phyloP scores from a whole-genome alignment of 2,797 vertebrate species.

The Capromys pilorides region DNA sequence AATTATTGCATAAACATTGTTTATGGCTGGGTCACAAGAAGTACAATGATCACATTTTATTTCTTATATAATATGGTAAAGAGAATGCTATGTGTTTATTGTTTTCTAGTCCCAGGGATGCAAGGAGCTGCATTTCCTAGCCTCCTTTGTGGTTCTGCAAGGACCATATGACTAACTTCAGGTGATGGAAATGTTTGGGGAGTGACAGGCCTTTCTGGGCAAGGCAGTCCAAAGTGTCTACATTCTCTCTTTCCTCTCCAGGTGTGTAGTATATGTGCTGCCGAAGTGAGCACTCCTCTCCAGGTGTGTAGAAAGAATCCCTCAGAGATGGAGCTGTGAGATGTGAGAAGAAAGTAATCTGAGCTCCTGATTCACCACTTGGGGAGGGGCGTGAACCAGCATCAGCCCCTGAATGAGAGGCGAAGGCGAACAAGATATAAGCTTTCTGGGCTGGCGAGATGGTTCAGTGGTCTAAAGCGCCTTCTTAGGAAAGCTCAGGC shows the following conservation, averaged over 20 bases:
- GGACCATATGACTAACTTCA: neutral
- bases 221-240: neutral
- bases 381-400: neutral
- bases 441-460: no score
- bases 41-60: neutral
- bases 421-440: neutral
- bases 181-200: neutral
- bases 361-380: neutral
- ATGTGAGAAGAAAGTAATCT: neutral
- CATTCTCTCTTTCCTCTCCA: neutral
- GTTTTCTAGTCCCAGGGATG: neutral
- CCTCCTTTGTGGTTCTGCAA: neutral
- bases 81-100: neutral
- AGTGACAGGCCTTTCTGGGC: neutral
- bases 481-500: no score
- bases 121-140: neutral
- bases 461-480: no score
- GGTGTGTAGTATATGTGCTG: no score
- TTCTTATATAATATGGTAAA: neutral
- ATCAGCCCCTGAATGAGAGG: neutral
- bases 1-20: neutral
- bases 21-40: neutral
- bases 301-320: no score
- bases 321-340: neutral
- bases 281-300: no score